These are phyloP conservation scores for Dynastes hyllus DNA, from an alignment of 2,888 invertebrate genomes.

Conservation along the genomic window DNA sequence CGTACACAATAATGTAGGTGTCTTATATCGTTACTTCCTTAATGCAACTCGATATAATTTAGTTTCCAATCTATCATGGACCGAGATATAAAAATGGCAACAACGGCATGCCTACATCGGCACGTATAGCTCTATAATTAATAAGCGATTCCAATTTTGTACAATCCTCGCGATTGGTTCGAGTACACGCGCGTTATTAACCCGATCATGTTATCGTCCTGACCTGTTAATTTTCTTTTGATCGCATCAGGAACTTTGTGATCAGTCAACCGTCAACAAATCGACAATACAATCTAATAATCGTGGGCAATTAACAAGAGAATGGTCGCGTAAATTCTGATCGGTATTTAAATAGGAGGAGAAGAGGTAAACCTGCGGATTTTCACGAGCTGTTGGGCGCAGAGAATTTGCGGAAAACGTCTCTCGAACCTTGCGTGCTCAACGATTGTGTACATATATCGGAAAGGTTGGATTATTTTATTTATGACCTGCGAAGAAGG, in stretches of 20 bases:
- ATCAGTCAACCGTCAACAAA: constrained; percentile 21
- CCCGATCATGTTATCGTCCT: constrained; percentile 17
- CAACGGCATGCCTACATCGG: background rate
- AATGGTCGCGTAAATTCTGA: constrained; percentile 7
- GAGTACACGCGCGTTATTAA: constrained; percentile 17
- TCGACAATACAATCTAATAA: constrained; percentile 25
- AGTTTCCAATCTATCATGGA: background rate
- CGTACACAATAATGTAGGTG: no score
- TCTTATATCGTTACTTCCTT: constrained; percentile 2
- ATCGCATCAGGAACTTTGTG: constrained; percentile 11
- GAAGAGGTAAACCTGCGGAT: background rate
- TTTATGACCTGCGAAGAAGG: background rate
- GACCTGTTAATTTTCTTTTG: constrained; percentile 33
- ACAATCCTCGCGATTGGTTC: constrained; percentile 5
- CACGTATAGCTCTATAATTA: background rate
- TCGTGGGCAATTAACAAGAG: background rate
- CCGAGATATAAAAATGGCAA: constrained; percentile 4
- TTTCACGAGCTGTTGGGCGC: constrained; percentile 17
- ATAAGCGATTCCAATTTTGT: constrained; percentile 23
- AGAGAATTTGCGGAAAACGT: constrained; percentile 8
- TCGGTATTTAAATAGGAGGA: background rate
- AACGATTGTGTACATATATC: background rate
- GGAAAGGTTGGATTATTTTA: background rate
- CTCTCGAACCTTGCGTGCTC: background rate
- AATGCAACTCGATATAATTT: background rate